Percentiles rank a stretch among this genome's conserved stretches.
phyloP scores from a whole-genome alignment of 2,888 invertebrate species.

The Sabatieria punctata region DNA sequence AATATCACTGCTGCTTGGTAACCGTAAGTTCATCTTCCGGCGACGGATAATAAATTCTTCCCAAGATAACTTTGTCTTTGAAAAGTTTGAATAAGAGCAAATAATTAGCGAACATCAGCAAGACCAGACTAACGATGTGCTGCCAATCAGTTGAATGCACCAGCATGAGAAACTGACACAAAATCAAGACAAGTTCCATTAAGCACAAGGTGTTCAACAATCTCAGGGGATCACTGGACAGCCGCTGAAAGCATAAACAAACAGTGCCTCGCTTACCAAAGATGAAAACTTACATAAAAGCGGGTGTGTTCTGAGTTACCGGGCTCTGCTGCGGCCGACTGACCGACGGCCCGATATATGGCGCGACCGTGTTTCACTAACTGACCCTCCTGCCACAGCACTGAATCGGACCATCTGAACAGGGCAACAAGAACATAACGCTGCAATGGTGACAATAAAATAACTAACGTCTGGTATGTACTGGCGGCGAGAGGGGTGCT shows the following conservation, averaged over 20 bases:
- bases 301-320: constrained; percentile 58
- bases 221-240: constrained; percentile 68
- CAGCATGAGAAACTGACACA: constrained; percentile 53
- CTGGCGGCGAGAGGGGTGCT: too few species aligned
- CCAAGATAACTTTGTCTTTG: constrained; percentile 63
- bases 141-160: constrained; percentile 73
- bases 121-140: constrained; percentile 63
- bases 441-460: too few species aligned
- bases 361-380: constrained; percentile 54
- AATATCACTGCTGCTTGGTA: too few species aligned
- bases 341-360: constrained; percentile 55
- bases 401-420: constrained; percentile 43
- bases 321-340: constrained; percentile 70
- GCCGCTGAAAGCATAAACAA: constrained; percentile 45
- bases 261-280: not conserved
- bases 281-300: constrained; percentile 59
- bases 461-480: too few species aligned
- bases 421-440: too few species aligned
- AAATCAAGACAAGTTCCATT: constrained; percentile 33
- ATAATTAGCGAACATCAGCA: constrained; percentile 74
- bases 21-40: constrained; percentile 8
- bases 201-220: constrained; percentile 45
- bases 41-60: constrained; percentile 26
- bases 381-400: constrained; percentile 57
- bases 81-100: constrained; percentile 72